Evolutionary conservation across 2,888 invertebrate species (phyloP).

Genomic region (Gasteruption jaculator): DNA sequence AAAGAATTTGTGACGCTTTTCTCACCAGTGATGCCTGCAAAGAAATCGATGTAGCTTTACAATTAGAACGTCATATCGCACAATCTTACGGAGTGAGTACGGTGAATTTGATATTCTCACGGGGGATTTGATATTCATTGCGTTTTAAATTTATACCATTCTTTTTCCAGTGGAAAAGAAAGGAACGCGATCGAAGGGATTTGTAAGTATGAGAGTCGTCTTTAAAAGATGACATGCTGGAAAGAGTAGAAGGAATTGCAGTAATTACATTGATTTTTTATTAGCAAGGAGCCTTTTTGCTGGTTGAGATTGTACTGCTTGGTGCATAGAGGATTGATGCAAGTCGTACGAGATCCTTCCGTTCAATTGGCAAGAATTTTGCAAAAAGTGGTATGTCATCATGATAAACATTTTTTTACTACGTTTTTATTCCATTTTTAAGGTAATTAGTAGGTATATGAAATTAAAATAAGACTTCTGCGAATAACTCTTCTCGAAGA

Average conservation of each 20-base stretch:
- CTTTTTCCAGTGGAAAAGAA: constrained; percentile 24
- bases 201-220: constrained; percentile 26
- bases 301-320: constrained; percentile 72
- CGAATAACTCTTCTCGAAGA: no score
- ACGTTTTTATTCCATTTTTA: no score
- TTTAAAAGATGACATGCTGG: background rate
- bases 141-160: background rate
- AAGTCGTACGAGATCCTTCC: constrained; percentile 75
- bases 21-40: constrained; percentile 73
- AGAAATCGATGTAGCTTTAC: constrained; percentile 71
- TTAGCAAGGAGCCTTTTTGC: constrained; percentile 64
- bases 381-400: constrained; percentile 73
- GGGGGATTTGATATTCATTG: background rate
- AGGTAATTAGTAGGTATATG: no score
- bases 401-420: no score
- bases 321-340: constrained; percentile 68
- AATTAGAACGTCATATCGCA: constrained; percentile 67
- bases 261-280: no score
- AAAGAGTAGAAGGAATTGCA: no score
- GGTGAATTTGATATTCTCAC: constrained; percentile 1
- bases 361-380: constrained; percentile 71
- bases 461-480: no score
- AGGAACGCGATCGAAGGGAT: constrained; percentile 17
- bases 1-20: constrained; percentile 73
- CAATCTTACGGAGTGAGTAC: constrained; percentile 54